Evolutionary conservation across 2,797 vertebrate species (phyloP).

Genomic region (Silurus aristotelis): DNA sequence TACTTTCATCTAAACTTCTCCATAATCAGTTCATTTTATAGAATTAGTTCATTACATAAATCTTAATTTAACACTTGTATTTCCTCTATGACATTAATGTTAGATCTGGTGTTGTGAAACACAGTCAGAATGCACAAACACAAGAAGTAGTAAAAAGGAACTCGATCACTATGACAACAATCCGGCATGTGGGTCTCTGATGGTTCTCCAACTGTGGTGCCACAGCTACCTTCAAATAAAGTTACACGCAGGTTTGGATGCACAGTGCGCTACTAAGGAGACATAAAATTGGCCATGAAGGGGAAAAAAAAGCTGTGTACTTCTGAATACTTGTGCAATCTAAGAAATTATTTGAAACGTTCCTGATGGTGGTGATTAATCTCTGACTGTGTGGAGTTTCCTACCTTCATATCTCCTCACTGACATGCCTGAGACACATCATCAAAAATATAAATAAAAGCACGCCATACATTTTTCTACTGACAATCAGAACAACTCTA

Average conservation of each 20-base stretch:
- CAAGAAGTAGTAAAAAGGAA: not conserved
- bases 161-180: slow-evolving; percentile 26
- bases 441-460: not conserved
- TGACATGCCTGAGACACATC: not conserved
- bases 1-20: not conserved
- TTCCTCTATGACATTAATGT: slow-evolving; percentile 6
- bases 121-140: not conserved
- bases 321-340: not conserved
- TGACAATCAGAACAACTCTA: not conserved
- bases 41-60: not conserved
- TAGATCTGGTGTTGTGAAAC: not conserved
- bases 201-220: not conserved
- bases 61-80: not conserved
- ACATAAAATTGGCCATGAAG: not conserved
- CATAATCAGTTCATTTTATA: not conserved
- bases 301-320: not conserved
- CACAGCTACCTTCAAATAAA: not conserved
- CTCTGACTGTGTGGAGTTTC: not conserved
- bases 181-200: not conserved
- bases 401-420: not conserved
- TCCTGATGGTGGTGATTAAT: not conserved
- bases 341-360: not conserved
- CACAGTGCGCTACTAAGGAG: not conserved
- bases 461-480: not conserved
- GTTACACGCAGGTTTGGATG: not conserved